Evolutionary conservation across 2,113 vertebrate genomes (phyloP), one percentile per base, ranked within the genome.

Genomic region (Hippocampus barbouri): DNA sequence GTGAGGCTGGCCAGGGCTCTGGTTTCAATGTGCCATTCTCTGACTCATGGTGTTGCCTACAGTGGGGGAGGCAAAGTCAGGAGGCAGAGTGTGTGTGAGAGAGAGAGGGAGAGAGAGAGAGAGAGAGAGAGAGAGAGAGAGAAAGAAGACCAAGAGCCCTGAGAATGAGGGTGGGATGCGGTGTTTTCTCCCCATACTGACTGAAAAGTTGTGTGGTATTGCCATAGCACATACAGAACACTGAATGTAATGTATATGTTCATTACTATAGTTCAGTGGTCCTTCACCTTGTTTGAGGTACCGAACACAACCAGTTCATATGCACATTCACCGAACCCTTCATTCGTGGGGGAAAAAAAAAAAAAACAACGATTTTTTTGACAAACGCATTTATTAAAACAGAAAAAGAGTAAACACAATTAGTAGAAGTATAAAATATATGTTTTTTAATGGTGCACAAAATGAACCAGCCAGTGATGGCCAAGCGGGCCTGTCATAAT

Each of bases 171-270:
- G 54, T 79, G 73, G 68, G 66, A 76, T 88, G 86, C 86, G 85
- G 70, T 88, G 67, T 86, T 85, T 87, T 86, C 91, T 85, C 85
- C 85, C 77, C 74, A 79, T 92, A 75, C 77, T 90, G 79, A 83
- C 86, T 86, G 79, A 80, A 83, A 85, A 49, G 67, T 69, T 87
- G 72, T 81, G 73, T 81, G 59, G 68, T 90, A 69, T 79, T 76
- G 77, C 66, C 80, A 69, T 8, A 64, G 61, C 41, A 74, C 41
- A 57, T 11, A 63, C 56, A 70, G 61, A 64, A 64, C 34, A 20
- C 20, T 10, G 34, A 16, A 61, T 53, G 20, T 20, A 21, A 53
- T 53, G 16, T 20, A 53, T 20, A 53, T 53, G 20, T 53, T 53
- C 21, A 47, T 47, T 16, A 47, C 16, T 53, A 21, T 38, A 38